phyloP scores from a whole-genome alignment of 2,797 vertebrate genomes.

The Onychomys arenicola region DNA sequence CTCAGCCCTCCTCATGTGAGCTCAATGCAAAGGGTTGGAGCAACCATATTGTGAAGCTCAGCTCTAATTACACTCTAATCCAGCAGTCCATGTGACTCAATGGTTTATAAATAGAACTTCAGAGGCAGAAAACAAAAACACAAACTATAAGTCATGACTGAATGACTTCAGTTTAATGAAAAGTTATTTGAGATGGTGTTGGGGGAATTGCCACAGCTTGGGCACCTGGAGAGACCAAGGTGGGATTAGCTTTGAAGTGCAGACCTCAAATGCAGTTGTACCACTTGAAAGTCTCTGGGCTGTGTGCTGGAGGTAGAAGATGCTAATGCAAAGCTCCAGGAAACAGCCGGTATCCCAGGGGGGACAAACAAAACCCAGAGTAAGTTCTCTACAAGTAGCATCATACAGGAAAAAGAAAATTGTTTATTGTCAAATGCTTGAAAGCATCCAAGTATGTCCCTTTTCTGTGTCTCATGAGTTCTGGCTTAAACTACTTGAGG shows the following conservation, averaged over 20 bases:
- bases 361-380: background rate
- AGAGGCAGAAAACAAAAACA: slow-evolving; percentile 41
- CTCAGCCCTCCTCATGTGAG: background rate
- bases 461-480: background rate
- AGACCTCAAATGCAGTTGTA: slow-evolving; percentile 40
- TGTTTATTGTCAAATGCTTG: background rate
- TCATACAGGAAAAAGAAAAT: background rate
- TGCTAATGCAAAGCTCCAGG: background rate
- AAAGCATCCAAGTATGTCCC: background rate
- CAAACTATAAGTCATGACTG: slow-evolving; percentile 41
- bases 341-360: background rate
- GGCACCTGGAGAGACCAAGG: slow-evolving; percentile 18
- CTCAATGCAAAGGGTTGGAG: background rate
- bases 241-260: slow-evolving; percentile 6
- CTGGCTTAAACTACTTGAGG: background rate
- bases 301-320: background rate
- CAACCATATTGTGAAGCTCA: background rate
- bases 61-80: slow-evolving; percentile 57
- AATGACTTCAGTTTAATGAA: slow-evolving; percentile 68
- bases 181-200: slow-evolving; percentile 64
- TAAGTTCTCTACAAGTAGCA: background rate
- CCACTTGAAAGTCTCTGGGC: background rate
- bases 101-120: slow-evolving; percentile 67
- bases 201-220: background rate
- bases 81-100: slow-evolving; percentile 52